phyloP scores from a whole-genome alignment of 2,888 invertebrate genomes.

The Cabera pusaria region DNA sequence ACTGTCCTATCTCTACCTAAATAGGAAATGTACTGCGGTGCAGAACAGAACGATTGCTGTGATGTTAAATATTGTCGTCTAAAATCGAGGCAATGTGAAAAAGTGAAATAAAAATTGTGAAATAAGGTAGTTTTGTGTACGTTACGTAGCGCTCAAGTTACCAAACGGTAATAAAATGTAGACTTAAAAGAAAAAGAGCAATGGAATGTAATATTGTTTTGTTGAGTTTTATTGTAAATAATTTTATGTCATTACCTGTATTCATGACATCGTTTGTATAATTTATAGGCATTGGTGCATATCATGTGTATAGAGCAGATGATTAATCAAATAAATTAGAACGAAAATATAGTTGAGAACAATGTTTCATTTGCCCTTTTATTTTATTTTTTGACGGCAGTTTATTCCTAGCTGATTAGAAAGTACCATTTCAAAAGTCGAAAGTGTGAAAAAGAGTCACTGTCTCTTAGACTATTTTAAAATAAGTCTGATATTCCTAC shows the following conservation, averaged over 20 bases:
- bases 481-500: too few species aligned
- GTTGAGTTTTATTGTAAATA: slow-evolving; percentile 60
- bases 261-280: slow-evolving; percentile 74
- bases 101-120: too few species aligned
- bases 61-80: slow-evolving; percentile 65
- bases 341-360: slow-evolving; percentile 65
- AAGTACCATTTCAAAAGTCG: too few species aligned
- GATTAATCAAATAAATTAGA: slow-evolving; percentile 83
- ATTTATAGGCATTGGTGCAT: slow-evolving; percentile 84
- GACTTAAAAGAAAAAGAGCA: slow-evolving; percentile 59
- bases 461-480: too few species aligned
- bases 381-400: too few species aligned
- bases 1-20: slow-evolving; percentile 29
- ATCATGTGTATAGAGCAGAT: slow-evolving; percentile 83
- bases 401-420: too few species aligned
- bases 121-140: slow-evolving; percentile 34
- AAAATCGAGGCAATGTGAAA: slow-evolving; percentile 33
- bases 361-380: slow-evolving; percentile 55
- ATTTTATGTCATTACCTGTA: slow-evolving; percentile 60
- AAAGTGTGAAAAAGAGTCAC: too few species aligned
- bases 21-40: slow-evolving; percentile 42
- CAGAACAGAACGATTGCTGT: slow-evolving; percentile 58
- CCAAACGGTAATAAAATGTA: slow-evolving; percentile 48
- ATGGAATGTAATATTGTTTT: slow-evolving; percentile 52
- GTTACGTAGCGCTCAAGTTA: slow-evolving; percentile 59